phyloP scores from a whole-genome alignment of 2,113 vertebrate genomes.

The Electrona antarctica region DNA sequence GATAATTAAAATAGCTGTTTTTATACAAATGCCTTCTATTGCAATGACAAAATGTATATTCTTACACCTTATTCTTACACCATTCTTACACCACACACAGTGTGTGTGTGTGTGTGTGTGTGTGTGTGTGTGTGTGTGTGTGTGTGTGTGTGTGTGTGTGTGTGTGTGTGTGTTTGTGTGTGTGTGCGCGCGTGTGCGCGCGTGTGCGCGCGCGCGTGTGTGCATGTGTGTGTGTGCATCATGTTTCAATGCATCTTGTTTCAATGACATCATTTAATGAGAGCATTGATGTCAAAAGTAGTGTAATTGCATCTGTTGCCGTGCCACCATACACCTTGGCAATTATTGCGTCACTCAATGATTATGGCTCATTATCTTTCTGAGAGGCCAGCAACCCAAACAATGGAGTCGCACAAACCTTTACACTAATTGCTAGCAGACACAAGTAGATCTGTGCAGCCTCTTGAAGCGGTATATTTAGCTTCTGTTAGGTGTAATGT shows the following conservation, averaged over 20 bases:
- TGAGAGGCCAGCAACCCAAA: constrained; percentile 64
- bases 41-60: background rate
- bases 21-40: background rate
- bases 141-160: background rate
- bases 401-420: constrained; percentile 67
- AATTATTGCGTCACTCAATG: constrained; percentile 73
- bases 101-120: background rate
- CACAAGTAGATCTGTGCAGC: constrained; percentile 56
- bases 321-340: constrained; percentile 72
- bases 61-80: no score
- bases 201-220: constrained; percentile 12
- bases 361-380: constrained; percentile 77
- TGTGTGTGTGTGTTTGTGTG: constrained; percentile 2
- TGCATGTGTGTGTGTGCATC: constrained; percentile 28
- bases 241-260: constrained; percentile 38
- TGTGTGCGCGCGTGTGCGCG: background rate
- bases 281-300: constrained; percentile 71
- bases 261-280: constrained; percentile 76
- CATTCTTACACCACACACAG: no score
- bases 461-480: constrained; percentile 49
- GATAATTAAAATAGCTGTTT: background rate
- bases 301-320: constrained; percentile 66
- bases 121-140: constrained; percentile 2
- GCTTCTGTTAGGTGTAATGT: constrained; percentile 58
- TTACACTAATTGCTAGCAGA: constrained; percentile 74